Base-by-base conservation (phyloP, 2,797 vertebrate genomes). In the Acanthornis magna region DNA sequence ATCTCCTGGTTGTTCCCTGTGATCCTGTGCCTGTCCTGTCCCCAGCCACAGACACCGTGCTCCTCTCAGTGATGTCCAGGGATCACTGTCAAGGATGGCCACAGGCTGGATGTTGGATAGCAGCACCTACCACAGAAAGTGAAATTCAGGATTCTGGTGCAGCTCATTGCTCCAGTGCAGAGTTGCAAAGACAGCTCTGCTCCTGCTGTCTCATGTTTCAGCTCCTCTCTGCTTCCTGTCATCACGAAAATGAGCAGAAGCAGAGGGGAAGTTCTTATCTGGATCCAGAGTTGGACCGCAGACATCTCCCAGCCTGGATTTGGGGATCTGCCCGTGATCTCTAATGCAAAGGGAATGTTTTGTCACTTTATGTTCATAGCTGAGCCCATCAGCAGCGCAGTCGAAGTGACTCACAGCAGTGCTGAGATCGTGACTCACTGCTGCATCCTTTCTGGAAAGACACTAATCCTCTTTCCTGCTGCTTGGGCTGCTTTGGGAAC, bases 381-480 rank as follows among this genome's bases (percentile, higher is more conserved):
- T 1, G 19, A 88, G 73, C 73, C 83, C 50, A 65, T 84, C 68
- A 85, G 82, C 88, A 94, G 67, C 30, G 1, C 74, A 85, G 66
- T 47, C 53, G 30, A 63, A 81, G 89, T 96, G 96, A 97, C 91
- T 97, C 96, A 96, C 70, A 79, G 61, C 67, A 66, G 68, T 14
- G 70, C 91, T 88, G 78, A 95, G 74, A 70, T 82, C 14, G 51
- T 96, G 96, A 97, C 79, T 97, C 96, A 97, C 73, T 85, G 89
- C 89, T 71, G 60, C 76, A 92, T 93, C 94, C 91, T 95, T 81
- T 96, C 93, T 93, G 95, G 89, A 97, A 93, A 95, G 94, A 93
- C 80, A 63, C 80, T 95, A 88, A 95, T 96, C 88, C 85, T 94
- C 55, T 94, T 95, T 97, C 96, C 96, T 95, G 95, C 92, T 91